Conservation (phyloP, 2,797 vertebrate genomes). For the Molossus alvarezi region DNA sequence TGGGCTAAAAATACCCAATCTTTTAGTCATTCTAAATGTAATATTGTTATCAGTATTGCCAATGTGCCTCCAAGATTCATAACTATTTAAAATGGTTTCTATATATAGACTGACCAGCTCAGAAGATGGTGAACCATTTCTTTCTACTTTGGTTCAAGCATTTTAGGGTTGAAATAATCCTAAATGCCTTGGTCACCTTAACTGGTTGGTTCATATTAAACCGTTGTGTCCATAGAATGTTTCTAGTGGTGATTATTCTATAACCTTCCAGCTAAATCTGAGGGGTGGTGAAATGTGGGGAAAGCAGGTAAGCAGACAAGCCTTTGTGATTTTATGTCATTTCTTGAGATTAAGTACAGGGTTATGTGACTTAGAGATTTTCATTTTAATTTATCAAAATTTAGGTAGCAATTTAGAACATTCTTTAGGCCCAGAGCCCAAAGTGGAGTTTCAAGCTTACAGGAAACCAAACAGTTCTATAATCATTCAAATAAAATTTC, state of each 20-base stretch:
- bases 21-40: constrained; percentile 11
- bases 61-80: not conserved
- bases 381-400: constrained; percentile 66
- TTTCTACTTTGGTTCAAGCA: constrained; percentile 24
- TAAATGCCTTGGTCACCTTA: not conserved
- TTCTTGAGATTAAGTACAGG: constrained; percentile 18
- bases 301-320: not conserved
- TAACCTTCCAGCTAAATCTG: not conserved
- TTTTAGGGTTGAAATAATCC: constrained; percentile 34
- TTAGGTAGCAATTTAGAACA: not conserved
- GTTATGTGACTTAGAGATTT: not conserved
- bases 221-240: not conserved
- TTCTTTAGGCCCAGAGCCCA: constrained; percentile 18
- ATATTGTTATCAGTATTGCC: not conserved
- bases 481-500: constrained; percentile 50
- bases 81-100: constrained; percentile 12
- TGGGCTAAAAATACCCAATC: not conserved
- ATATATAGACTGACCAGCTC: not conserved
- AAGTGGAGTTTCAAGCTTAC: constrained; percentile 45
- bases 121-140: not conserved
- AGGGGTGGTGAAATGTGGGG: not conserved
- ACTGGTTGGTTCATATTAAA: constrained; percentile 1
- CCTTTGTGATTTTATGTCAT: not conserved
- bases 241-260: not conserved
- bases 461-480: constrained; percentile 21